Evolutionary conservation across 2,113 vertebrate genomes (phyloP).

Genomic region (Pheucticus melanocephalus): DNA sequence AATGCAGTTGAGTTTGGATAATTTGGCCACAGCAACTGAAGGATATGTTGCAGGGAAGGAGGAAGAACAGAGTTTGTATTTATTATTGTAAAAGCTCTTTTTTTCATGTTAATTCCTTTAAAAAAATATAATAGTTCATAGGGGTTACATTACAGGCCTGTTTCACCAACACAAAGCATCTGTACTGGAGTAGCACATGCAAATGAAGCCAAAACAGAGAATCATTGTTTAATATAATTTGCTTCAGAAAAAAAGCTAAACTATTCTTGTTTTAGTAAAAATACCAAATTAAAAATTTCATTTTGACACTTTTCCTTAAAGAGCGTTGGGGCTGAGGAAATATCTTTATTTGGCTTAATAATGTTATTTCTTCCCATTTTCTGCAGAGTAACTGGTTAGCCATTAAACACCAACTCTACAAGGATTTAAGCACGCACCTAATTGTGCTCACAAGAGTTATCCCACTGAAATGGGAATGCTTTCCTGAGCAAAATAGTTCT

Average conservation of each 20-base stretch:
- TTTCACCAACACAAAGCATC: conserved; percentile 54
- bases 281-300: background rate
- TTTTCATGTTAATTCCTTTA: conserved; percentile 48
- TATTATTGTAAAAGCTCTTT: conserved; percentile 43
- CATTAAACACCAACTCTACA: background rate
- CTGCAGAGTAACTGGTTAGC: background rate
- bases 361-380: background rate
- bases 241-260: background rate
- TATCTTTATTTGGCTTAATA: background rate
- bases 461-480: background rate
- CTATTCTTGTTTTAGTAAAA: background rate
- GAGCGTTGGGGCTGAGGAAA: background rate
- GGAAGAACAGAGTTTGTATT: conserved; percentile 37
- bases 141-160: conserved; percentile 35
- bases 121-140: conserved; percentile 36
- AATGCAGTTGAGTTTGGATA: conserved; percentile 11
- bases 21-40: conserved; percentile 31
- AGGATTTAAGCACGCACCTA: background rate
- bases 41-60: background rate
- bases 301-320: background rate
- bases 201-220: conserved; percentile 41
- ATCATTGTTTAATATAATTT: conserved; percentile 51
- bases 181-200: conserved; percentile 43
- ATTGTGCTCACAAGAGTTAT: background rate
- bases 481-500: background rate